A percentile compares a stretch with the other conserved stretches of the same genome.
Evolutionary conservation across 2,888 invertebrate genomes (phyloP).

Genomic region (Leucophenga montana): DNA sequence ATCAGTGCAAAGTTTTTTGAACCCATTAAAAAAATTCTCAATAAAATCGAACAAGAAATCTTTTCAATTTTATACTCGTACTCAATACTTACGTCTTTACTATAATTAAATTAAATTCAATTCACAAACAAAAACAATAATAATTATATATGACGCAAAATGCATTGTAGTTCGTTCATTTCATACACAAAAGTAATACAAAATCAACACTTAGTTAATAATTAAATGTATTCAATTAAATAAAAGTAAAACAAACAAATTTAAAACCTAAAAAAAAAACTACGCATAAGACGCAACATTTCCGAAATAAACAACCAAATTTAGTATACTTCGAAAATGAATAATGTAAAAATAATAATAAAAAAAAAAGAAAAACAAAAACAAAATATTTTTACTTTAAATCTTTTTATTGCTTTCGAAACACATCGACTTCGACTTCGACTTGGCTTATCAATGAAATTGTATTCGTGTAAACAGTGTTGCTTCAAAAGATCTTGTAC

Average conservation of each 20-base stretch:
- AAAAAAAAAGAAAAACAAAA: constrained; percentile 39
- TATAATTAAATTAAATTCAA: constrained; percentile 1
- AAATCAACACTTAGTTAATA: constrained; percentile 12
- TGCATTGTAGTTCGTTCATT: constrained; percentile 3
- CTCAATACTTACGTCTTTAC: no score
- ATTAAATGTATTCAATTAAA: constrained; percentile 3
- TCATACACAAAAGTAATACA: neutral
- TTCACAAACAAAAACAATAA: neutral
- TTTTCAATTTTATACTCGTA: no score
- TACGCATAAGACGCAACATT: constrained; percentile 45
- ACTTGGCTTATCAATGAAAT: neutral
- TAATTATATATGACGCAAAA: constrained; percentile 9
- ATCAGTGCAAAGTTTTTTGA: no score
- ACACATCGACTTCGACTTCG: no score
- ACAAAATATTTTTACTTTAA: constrained; percentile 31
- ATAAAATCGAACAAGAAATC: no score
- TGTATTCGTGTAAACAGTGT: no score
- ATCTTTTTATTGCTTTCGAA: neutral
- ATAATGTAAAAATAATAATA: constrained; percentile 37
- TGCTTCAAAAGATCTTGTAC: no score
- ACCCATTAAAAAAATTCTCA: no score
- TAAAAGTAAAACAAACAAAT: constrained; percentile 1
- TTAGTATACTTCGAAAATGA: constrained; percentile 33
- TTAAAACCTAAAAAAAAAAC: constrained; percentile 34
- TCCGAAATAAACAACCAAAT: constrained; percentile 17